These are phyloP conservation scores for Lampropteryx suffumata DNA, from an alignment of 2,888 invertebrate species.

Conservation along the genomic window DNA sequence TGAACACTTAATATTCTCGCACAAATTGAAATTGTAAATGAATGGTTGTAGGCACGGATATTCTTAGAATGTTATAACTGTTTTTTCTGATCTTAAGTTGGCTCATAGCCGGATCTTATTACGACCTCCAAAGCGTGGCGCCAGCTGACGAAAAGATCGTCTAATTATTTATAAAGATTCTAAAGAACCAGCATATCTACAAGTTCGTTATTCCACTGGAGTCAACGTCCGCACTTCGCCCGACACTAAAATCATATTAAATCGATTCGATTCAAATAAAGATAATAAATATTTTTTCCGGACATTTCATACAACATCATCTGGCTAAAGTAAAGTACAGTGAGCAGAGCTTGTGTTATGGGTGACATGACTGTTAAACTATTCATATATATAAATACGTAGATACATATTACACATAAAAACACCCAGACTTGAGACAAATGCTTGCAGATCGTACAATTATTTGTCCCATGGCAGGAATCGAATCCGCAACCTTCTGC, in stretches of 20 bases:
- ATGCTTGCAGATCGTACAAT: too few relatives aligned
- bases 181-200: constrained; percentile 37
- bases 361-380: too few relatives aligned
- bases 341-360: too few relatives aligned
- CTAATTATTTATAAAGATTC: constrained; percentile 49
- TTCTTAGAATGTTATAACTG: constrained; percentile 28
- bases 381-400: too few relatives aligned
- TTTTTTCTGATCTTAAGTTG: constrained; percentile 31
- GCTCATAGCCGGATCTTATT: constrained; percentile 50
- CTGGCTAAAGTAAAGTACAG: too few relatives aligned
- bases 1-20: constrained; percentile 23
- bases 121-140: constrained; percentile 58
- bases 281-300: too few relatives aligned
- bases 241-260: constrained; percentile 62
- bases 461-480: too few relatives aligned
- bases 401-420: too few relatives aligned
- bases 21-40: constrained; percentile 31
- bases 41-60: constrained; percentile 26
- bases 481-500: too few relatives aligned
- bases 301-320: too few relatives aligned
- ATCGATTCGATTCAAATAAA: too few relatives aligned
- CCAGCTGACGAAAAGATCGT: constrained; percentile 55
- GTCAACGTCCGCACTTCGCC: constrained; percentile 60
- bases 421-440: too few relatives aligned
- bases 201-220: constrained; percentile 34